These are phyloP conservation scores for Antheraea pernyi DNA, from an alignment of 1,140 invertebrate species.

Conservation along the genomic window DNA sequence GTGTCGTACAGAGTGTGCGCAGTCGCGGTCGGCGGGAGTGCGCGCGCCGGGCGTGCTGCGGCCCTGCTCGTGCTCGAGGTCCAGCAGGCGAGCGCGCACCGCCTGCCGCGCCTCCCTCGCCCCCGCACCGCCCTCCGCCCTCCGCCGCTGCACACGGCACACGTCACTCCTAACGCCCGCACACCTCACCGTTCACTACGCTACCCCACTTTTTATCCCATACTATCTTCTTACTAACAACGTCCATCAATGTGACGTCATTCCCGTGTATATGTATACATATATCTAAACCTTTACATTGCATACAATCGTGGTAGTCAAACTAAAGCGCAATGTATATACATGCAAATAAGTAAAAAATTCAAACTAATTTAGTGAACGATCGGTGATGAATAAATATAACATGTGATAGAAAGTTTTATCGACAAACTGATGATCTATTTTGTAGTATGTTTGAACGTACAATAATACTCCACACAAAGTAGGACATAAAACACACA, in stretches of 20 bases:
- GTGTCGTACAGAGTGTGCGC: not conserved
- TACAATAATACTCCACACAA: not conserved
- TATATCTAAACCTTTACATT: not conserved
- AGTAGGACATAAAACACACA: conserved; percentile 16
- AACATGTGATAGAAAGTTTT: conserved; percentile 2
- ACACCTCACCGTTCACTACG: conserved; percentile 15
- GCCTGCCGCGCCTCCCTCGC: conserved; percentile 19
- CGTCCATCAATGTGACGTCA: no score
- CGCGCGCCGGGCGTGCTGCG: conserved; percentile 64
- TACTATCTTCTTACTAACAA: not conserved
- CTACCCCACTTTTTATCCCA: not conserved
- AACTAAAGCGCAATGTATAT: conserved; percentile 16
- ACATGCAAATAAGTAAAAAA: conserved; percentile 9
- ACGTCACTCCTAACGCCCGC: conserved; percentile 28
- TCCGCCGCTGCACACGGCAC: conserved; percentile 45
- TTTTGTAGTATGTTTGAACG: not conserved
- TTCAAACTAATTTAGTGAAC: conserved; percentile 4
- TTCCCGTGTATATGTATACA: not conserved
- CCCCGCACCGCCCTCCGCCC: conserved; percentile 18
- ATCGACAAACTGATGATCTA: not conserved
- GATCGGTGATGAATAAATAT: conserved; percentile 6
- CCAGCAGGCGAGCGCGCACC: conserved; percentile 60
- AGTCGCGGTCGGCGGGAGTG: conserved; percentile 2
- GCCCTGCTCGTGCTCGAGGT: conserved; percentile 68
- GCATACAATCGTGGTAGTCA: conserved; percentile 10